phyloP scores from a whole-genome alignment of 1,140 invertebrate genomes.

The Psilanteris sp. region DNA sequence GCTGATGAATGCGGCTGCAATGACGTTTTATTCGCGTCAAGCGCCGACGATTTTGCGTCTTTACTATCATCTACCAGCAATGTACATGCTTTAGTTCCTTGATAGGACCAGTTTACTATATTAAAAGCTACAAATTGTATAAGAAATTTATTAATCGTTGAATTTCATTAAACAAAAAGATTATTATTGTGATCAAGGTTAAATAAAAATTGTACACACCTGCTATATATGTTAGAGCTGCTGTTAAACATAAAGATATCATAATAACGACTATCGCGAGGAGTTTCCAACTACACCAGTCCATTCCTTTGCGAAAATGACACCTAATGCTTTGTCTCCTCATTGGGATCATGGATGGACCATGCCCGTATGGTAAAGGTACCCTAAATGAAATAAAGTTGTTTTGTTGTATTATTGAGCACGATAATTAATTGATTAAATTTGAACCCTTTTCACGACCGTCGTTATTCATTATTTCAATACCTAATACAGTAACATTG shows the following conservation, averaged over 20 bases:
- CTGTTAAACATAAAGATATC: slow-evolving; percentile 88
- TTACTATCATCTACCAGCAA: slow-evolving; percentile 88
- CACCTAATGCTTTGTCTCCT: slow-evolving; percentile 82
- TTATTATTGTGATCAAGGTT: too few species aligned
- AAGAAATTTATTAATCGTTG: slow-evolving; percentile 23
- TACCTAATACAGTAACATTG: too few species aligned
- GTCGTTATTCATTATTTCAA: too few species aligned
- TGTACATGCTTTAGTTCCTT: slow-evolving; percentile 88
- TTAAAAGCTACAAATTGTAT: slow-evolving; percentile 84
- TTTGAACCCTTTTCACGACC: too few species aligned
- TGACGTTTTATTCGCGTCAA: slow-evolving; percentile 83
- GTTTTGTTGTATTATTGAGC: too few species aligned
- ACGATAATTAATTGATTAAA: too few species aligned
- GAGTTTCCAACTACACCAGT: slow-evolving; percentile 94
- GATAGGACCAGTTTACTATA: slow-evolving; percentile 89
- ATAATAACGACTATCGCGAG: slow-evolving; percentile 92
- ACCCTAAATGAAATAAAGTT: slow-evolving; percentile 67
- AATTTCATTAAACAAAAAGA: slow-evolving; percentile 3
- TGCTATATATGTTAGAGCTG: slow-evolving; percentile 92
- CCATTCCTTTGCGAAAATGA: slow-evolving; percentile 93
- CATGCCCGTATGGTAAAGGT: slow-evolving; percentile 77
- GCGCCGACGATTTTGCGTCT: slow-evolving; percentile 83
- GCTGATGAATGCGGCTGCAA: slow-evolving; percentile 82
- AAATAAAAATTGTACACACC: slow-evolving; percentile 83
- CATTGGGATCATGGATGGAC: slow-evolving; percentile 78